phyloP scores from a whole-genome alignment of 2,888 invertebrate species.

The Cataglyphis albicans region DNA sequence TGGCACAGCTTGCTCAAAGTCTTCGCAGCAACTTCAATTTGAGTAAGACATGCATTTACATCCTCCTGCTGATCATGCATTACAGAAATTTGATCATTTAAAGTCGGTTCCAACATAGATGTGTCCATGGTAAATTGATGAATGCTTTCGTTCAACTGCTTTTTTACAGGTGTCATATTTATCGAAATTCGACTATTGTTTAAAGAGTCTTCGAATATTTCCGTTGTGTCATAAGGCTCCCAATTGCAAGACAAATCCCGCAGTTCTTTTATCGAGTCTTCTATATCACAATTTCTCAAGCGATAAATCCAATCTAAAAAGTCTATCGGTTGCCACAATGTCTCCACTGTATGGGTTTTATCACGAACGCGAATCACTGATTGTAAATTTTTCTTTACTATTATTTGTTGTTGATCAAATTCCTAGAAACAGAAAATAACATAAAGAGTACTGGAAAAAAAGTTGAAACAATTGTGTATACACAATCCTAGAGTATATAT shows the following conservation, averaged over 20 bases:
- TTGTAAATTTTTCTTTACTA: conserved; percentile 79
- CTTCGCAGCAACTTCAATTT: conserved; percentile 82
- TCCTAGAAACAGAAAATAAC: conserved; percentile 76
- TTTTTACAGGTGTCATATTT: conserved; percentile 83
- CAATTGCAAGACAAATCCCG: conserved; percentile 77
- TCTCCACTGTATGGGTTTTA: conserved; percentile 77
- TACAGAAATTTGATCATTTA: conserved; percentile 52
- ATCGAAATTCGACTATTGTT: conserved; percentile 82
- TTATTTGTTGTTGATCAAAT: conserved; percentile 83
- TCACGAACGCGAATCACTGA: conserved; percentile 83
- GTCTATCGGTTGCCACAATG: conserved; percentile 81
- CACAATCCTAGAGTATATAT: background rate
- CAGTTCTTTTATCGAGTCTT: conserved; percentile 82
- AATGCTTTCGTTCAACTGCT: conserved; percentile 83
- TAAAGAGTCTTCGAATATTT: conserved; percentile 78
- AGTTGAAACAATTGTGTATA: background rate
- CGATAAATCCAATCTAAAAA: conserved; percentile 83
- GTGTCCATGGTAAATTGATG: conserved; percentile 83
- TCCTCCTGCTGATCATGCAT: conserved; percentile 75
- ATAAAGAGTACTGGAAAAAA: background rate
- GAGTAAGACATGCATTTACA: conserved; percentile 79
- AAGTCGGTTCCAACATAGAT: conserved; percentile 76
- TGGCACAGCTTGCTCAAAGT: conserved; percentile 80
- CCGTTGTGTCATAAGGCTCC: conserved; percentile 81
- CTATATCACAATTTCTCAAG: conserved; percentile 82